phyloP scores from a whole-genome alignment of 2,113 vertebrate genomes.

The Gymnorhina tibicen region DNA sequence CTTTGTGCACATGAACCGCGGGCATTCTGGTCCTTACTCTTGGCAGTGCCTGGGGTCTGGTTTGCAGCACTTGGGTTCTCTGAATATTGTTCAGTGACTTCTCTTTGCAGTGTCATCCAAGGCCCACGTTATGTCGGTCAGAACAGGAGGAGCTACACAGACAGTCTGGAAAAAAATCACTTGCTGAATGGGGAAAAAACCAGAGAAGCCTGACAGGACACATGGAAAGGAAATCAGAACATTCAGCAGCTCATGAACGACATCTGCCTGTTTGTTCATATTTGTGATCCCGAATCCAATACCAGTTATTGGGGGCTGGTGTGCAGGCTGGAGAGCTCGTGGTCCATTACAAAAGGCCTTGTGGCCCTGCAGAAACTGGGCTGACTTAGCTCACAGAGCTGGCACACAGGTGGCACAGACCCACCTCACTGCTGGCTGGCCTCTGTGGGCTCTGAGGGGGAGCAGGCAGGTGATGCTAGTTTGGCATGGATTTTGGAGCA shows the following conservation, averaged over 20 bases:
- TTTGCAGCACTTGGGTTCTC: neutral
- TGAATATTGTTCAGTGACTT: neutral
- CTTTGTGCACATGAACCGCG: accelerated
- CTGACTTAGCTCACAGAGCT: neutral
- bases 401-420: accelerated
- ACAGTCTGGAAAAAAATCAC: neutral
- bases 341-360: neutral
- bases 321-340: accelerated
- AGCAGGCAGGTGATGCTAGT: neutral
- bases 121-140: no score
- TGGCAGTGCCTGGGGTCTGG: neutral
- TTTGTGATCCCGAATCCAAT: neutral
- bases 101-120: neutral
- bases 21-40: no score
- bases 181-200: accelerated
- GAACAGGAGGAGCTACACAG: neutral
- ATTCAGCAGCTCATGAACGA: neutral
- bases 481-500: neutral
- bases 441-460: neutral
- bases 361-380: neutral
- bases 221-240: neutral
- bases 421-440: no score
- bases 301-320: neutral
- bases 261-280: neutral
- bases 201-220: neutral